Conservation (phyloP, 2,113 vertebrate genomes). For the Athene cunicularia region DNA sequence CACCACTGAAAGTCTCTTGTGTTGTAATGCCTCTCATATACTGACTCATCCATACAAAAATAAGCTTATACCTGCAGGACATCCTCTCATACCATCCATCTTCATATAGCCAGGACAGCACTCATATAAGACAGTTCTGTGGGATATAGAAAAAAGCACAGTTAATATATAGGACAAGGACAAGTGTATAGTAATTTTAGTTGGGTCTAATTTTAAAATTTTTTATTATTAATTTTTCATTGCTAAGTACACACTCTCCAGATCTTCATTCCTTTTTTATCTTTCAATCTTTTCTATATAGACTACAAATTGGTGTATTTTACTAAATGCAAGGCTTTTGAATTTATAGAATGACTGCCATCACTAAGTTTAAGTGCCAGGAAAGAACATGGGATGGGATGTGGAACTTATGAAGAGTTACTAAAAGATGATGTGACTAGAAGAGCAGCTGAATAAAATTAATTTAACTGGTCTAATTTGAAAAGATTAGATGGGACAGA, state of each 20-base stretch:
- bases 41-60: background rate
- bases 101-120: constrained; percentile 97
- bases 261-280: background rate
- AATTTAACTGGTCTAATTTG: background rate
- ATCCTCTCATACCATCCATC: constrained; percentile 87
- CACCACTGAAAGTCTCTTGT: background rate
- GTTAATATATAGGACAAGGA: background rate
- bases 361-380: background rate
- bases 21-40: background rate
- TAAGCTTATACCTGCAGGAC: constrained; percentile 88
- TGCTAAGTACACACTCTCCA: background rate
- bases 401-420: background rate
- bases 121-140: constrained; percentile 91
- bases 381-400: background rate
- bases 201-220: background rate
- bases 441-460: background rate
- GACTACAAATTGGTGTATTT: background rate
- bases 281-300: background rate
- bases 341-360: background rate
- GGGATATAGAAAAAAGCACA: background rate
- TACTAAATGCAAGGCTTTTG: background rate
- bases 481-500: background rate
- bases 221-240: background rate
- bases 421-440: background rate
- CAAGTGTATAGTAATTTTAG: background rate